A percentile compares a stretch with the other conserved stretches of the same genome.
Conservation (phyloP, 2,113 vertebrate genomes). For the Rutilus rutilus region DNA sequence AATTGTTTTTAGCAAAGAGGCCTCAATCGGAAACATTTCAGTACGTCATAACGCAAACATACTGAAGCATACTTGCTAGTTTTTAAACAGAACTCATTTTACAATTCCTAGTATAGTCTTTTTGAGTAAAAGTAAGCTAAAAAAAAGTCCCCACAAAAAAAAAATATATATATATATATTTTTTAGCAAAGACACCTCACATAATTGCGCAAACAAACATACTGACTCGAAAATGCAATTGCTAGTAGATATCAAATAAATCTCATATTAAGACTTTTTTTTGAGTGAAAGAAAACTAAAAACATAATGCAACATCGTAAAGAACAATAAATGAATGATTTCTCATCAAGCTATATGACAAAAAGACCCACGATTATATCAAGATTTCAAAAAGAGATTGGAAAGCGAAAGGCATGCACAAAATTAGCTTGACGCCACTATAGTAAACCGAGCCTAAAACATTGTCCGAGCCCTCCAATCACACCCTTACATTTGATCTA, state of each 20-base stretch:
- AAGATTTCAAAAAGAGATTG: not conserved
- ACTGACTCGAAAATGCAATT: not conserved
- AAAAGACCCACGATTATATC: not conserved
- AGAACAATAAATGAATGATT: not conserved
- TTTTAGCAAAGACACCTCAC: not conserved
- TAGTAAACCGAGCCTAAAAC: conserved; percentile 60
- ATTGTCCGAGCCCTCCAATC: conserved; percentile 61
- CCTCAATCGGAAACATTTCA: conserved; percentile 3
- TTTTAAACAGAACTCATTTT: not conserved
- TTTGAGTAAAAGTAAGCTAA: not conserved
- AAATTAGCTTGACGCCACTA: conserved; percentile 54
- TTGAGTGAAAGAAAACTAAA: not conserved
- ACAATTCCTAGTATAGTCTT: not conserved
- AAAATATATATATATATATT: too few species aligned
- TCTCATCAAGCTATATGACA: not conserved
- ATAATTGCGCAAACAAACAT: not conserved
- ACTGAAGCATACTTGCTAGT: not conserved
- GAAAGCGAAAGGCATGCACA: conserved; percentile 58
- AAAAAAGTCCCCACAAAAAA: not conserved
- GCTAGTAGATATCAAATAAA: not conserved
- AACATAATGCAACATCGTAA: not conserved
- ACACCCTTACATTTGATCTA: conserved; percentile 74
- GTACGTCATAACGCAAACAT: not conserved
- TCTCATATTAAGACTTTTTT: not conserved
- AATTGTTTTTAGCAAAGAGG: not conserved